These are phyloP conservation scores for Scomber scombrus DNA, from an alignment of 2,113 vertebrate genomes.

Conservation along the genomic window DNA sequence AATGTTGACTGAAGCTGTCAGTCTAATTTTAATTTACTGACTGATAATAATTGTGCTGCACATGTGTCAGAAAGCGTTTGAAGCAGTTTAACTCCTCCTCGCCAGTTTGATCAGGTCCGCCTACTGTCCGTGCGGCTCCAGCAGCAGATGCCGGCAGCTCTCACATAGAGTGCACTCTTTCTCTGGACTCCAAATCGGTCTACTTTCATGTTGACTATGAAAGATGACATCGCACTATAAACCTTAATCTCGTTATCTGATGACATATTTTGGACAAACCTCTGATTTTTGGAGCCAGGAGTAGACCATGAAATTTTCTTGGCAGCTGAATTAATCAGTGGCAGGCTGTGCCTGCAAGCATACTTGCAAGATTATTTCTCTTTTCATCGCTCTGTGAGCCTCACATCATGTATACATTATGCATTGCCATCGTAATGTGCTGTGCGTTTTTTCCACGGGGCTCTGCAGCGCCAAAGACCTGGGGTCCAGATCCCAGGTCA, in stretches of 20 bases:
- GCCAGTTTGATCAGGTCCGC: slow-evolving; percentile 35
- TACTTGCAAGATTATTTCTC: background rate
- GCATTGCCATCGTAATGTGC: slow-evolving; percentile 54
- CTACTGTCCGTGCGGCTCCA: slow-evolving; percentile 50
- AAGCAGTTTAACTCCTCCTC: slow-evolving; percentile 63
- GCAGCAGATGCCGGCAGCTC: slow-evolving; percentile 61
- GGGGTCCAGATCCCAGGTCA: slow-evolving; percentile 25
- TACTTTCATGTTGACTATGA: slow-evolving; percentile 18
- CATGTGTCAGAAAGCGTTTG: background rate
- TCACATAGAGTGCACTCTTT: slow-evolving; percentile 10
- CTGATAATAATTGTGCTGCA: background rate
- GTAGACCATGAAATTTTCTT: slow-evolving; percentile 40
- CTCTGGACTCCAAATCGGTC: background rate
- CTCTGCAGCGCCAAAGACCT: slow-evolving; percentile 60
- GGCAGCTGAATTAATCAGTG: slow-evolving; percentile 21
- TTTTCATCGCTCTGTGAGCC: slow-evolving; percentile 6
- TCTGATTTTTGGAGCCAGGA: slow-evolving; percentile 7
- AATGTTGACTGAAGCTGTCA: fast-evolving
- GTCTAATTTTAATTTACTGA: too few species aligned
- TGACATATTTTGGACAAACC: background rate
- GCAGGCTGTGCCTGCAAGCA: slow-evolving; percentile 42
- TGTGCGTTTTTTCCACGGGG: slow-evolving; percentile 51
- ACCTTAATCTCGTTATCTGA: slow-evolving; percentile 8
- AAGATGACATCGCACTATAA: slow-evolving; percentile 21
- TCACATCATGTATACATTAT: slow-evolving; percentile 65